phyloP scores from a whole-genome alignment of 2,113 vertebrate species.

The Atlantisia rogersi region DNA sequence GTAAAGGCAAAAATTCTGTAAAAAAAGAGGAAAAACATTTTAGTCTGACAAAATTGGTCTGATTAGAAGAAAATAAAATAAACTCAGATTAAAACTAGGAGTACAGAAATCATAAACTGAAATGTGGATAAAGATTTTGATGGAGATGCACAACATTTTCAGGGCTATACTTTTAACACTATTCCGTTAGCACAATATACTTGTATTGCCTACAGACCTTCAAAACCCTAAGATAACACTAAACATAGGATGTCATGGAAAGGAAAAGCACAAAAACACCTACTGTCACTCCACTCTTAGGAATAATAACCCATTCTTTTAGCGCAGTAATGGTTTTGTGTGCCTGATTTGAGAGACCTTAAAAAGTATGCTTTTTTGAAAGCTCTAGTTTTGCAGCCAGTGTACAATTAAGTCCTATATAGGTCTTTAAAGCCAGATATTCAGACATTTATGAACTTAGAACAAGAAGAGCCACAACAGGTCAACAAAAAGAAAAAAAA shows the following conservation, averaged over 20 bases:
- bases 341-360: background rate
- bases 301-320: background rate
- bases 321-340: background rate
- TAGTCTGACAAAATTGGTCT: background rate
- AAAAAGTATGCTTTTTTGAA: background rate
- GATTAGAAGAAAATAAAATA: background rate
- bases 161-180: background rate
- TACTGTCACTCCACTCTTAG: background rate
- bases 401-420: background rate
- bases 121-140: background rate
- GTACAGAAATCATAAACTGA: background rate
- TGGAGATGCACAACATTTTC: background rate
- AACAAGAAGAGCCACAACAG: background rate
- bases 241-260: background rate
- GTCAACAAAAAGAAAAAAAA: background rate
- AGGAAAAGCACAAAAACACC: background rate
- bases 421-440: background rate
- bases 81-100: background rate
- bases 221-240: background rate
- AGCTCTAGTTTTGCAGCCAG: background rate
- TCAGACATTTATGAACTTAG: background rate
- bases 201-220: background rate
- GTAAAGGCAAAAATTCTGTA: background rate
- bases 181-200: background rate
- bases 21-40: background rate